Base-by-base conservation (phyloP, 2,113 vertebrate species). In the Scopus umbretta region DNA sequence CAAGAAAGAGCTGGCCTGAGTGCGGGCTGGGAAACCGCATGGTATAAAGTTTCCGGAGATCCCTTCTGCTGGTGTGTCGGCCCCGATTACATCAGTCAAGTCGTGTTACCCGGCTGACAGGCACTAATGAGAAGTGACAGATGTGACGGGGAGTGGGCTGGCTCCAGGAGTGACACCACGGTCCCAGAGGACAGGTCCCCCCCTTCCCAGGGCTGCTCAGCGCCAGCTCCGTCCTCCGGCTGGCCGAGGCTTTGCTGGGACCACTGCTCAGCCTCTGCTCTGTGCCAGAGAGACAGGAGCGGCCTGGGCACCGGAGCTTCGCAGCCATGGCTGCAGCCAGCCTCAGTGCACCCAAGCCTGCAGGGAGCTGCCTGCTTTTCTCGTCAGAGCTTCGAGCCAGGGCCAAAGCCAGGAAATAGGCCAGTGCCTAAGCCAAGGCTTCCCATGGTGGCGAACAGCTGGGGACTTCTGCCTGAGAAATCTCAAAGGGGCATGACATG, bases 51-150 rank as follows among this genome's bases (percentile, higher is more conserved):
- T 96, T 93, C 88, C 23, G 32, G 85, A 87, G 90, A 62, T 84
- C 30, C 65, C 43, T 81, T 59, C 15, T 3, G 71, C 91, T 30
- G 36, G 12, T 6, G 74, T 66, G 92, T 61, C 93, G 42, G 94
- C 76, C 94, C 81, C 32, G 16, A 86, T 96, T 86, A 78, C 88
- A 95, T 70, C 93, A 80, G 94, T 97, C 95, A 89, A 72, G 38
- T 72, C 53, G 9, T 0, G 66, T 97, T 97, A 96, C 55, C 2
- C 43, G 29, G 18, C 86, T 43, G 88, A 75, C 3, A 49, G 80
- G 89, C 29, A 9, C 96, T 97, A 97, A 97, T 6, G 59, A 84
- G 96, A 96, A 94, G 95, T 96, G 97, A 97, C 92, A 96, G 96
- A 94, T n/a, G 65, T 94, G 95, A 96, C 96, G 13, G 36, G 52